Evolutionary conservation across 2,797 vertebrate species (phyloP).

Genomic region (Diplodus puntazzo): DNA sequence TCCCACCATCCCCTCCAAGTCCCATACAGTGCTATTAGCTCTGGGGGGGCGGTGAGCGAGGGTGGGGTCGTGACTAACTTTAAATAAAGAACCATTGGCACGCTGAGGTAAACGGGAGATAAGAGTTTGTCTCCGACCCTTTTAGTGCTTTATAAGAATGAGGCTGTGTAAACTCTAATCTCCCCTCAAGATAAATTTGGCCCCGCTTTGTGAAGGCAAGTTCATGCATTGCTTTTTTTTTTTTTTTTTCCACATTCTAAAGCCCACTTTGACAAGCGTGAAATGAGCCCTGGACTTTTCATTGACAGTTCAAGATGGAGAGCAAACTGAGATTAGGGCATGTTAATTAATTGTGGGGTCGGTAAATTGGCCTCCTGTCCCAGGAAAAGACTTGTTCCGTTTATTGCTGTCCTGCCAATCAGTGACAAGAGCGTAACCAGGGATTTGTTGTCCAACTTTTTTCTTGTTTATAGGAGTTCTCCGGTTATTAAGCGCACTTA

Average conservation of each 20-base stretch:
- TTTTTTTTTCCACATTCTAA: conserved; percentile 50
- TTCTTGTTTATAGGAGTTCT: not conserved
- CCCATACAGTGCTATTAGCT: conserved; percentile 79
- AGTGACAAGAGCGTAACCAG: conserved; percentile 28
- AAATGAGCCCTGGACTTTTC: conserved; percentile 79
- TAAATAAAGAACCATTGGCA: conserved; percentile 80
- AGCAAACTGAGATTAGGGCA: conserved; percentile 81
- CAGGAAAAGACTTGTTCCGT: conserved; percentile 53
- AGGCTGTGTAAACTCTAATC: conserved; percentile 78
- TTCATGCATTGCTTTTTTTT: conserved; percentile 67
- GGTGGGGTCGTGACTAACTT: conserved; percentile 67
- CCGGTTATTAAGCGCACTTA: not conserved
- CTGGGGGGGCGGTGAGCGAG: conserved; percentile 38
- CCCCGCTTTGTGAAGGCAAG: conserved; percentile 71
- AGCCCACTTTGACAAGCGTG: conserved; percentile 75
- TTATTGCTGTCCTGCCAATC: conserved; percentile 65
- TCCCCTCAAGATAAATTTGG: conserved; percentile 78
- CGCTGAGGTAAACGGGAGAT: conserved; percentile 78
- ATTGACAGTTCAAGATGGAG: conserved; percentile 81
- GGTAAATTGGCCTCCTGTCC: conserved; percentile 55
- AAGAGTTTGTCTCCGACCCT: conserved; percentile 75
- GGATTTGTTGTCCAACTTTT: conserved; percentile 3
- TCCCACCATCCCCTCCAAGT: conserved; percentile 72
- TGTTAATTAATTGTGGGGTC: conserved; percentile 83
- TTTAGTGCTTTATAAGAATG: conserved; percentile 80